Conservation (phyloP, 2,888 invertebrate genomes). For the Drosophila ezoana region DNA sequence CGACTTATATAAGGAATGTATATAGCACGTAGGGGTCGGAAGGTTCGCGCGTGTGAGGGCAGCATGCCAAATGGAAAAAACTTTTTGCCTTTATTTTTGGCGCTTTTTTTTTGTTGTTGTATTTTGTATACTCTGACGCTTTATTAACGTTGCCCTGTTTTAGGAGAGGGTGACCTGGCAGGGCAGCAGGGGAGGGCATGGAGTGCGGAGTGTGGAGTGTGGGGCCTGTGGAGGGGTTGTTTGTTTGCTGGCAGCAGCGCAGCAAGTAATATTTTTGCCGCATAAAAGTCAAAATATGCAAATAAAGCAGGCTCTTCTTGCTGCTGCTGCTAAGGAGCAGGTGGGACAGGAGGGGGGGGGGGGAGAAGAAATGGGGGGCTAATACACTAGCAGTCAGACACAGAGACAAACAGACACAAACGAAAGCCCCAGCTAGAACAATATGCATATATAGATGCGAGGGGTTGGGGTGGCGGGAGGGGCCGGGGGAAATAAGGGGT, state of each 20-base stretch:
- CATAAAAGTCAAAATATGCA: slow-evolving; percentile 77
- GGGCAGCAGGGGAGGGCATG: slow-evolving; percentile 2
- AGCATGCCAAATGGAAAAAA: slow-evolving; percentile 60
- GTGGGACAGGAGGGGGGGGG: not conserved
- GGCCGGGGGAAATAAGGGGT: not conserved
- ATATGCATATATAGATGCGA: slow-evolving; percentile 47
- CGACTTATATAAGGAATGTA: slow-evolving; percentile 47
- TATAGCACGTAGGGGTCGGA: not conserved
- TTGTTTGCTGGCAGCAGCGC: slow-evolving; percentile 73
- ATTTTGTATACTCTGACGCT: slow-evolving; percentile 47
- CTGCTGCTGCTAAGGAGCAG: slow-evolving; percentile 13
- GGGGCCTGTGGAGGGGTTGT: slow-evolving; percentile 25
- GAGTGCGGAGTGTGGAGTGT: not conserved
- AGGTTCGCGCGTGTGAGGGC: slow-evolving; percentile 43
- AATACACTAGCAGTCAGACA: slow-evolving; percentile 56
- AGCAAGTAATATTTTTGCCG: slow-evolving; percentile 77
- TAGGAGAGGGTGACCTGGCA: slow-evolving; percentile 31
- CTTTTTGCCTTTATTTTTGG: slow-evolving; percentile 59
- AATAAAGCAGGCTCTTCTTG: slow-evolving; percentile 62
- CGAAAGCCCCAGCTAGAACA: slow-evolving; percentile 48
- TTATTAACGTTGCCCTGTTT: slow-evolving; percentile 68
- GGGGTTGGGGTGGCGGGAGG: not conserved
- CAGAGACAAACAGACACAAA: slow-evolving; percentile 37
- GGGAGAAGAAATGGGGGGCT: slow-evolving; percentile 14
- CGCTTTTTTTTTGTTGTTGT: slow-evolving; percentile 28